Evolutionary conservation across 2,113 vertebrate genomes (phyloP).

Genomic region (Heterochromis multidens): DNA sequence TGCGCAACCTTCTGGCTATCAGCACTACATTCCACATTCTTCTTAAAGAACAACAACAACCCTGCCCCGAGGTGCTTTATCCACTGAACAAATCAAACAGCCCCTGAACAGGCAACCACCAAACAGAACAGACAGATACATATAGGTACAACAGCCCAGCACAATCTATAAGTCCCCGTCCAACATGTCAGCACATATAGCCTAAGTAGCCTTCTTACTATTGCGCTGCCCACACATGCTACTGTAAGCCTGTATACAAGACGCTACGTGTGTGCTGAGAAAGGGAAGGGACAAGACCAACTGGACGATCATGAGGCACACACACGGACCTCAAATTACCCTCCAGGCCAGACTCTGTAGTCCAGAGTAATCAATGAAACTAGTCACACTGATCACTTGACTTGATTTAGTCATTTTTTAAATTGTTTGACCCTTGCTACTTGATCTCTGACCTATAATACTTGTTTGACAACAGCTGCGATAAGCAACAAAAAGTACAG

Average conservation of each 20-base stretch:
- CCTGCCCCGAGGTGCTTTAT: constrained; percentile 56
- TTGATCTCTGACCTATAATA: background rate
- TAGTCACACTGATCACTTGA: constrained; percentile 54
- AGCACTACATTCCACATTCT: constrained; percentile 70
- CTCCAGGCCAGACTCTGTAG: constrained; percentile 34
- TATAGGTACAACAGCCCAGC: constrained; percentile 15
- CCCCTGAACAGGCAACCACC: constrained; percentile 25
- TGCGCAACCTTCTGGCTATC: constrained; percentile 72
- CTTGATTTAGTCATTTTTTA: constrained; percentile 13
- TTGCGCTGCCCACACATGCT: constrained; percentile 42
- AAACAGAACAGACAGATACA: background rate
- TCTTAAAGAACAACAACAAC: constrained; percentile 66
- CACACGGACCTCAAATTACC: constrained; percentile 42
- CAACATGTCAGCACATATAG: constrained; percentile 71
- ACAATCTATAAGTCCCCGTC: constrained; percentile 63
- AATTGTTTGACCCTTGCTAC: background rate
- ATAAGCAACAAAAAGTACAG: background rate
- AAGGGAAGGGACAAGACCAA: constrained; percentile 36
- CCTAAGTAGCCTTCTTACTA: constrained; percentile 65
- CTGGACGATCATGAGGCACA: constrained; percentile 41
- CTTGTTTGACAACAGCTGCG: background rate
- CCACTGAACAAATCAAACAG: constrained; percentile 44
- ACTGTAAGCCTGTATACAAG: constrained; percentile 52
- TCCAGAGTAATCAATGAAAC: constrained; percentile 53
- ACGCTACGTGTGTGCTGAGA: constrained; percentile 12